phyloP scores from a whole-genome alignment of 2,888 invertebrate genomes.

The Frankliniella fusca region DNA sequence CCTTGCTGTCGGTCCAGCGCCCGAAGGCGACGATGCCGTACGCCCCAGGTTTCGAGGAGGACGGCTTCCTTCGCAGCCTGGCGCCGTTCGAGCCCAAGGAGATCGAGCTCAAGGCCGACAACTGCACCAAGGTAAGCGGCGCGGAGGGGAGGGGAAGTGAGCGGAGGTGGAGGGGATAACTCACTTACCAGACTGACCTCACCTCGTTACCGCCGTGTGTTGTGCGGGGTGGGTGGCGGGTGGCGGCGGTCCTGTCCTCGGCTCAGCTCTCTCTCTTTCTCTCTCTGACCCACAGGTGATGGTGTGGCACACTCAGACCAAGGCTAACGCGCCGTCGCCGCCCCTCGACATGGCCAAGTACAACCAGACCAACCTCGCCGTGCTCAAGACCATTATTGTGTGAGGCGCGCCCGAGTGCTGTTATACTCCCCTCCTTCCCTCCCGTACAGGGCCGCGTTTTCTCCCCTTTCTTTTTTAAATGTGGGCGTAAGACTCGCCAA shows the following conservation, averaged over 20 bases:
- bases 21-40: slow-evolving; percentile 65
- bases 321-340: slow-evolving; percentile 60
- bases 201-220: not conserved
- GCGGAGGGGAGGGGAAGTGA: no score
- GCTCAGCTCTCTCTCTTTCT: slow-evolving; percentile 28
- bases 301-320: slow-evolving; percentile 71
- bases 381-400: slow-evolving; percentile 55
- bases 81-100: slow-evolving; percentile 58
- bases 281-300: slow-evolving; percentile 52
- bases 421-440: not conserved
- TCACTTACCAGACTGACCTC: no score
- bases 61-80: slow-evolving; percentile 66
- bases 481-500: not conserved
- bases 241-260: not conserved
- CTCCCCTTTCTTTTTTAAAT: not conserved
- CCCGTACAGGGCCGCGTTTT: not conserved
- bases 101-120: slow-evolving; percentile 71
- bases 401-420: slow-evolving; percentile 43
- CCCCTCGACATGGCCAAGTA: slow-evolving; percentile 56
- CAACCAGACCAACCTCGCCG: slow-evolving; percentile 59
- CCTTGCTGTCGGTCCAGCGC: slow-evolving; percentile 42
- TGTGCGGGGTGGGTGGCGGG: no score
- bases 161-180: no score
- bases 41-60: slow-evolving; percentile 70
- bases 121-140: slow-evolving; percentile 62